These are phyloP conservation scores for Epinephelus malabaricus DNA, from an alignment of 2,797 vertebrate genomes.

Conservation along the genomic window DNA sequence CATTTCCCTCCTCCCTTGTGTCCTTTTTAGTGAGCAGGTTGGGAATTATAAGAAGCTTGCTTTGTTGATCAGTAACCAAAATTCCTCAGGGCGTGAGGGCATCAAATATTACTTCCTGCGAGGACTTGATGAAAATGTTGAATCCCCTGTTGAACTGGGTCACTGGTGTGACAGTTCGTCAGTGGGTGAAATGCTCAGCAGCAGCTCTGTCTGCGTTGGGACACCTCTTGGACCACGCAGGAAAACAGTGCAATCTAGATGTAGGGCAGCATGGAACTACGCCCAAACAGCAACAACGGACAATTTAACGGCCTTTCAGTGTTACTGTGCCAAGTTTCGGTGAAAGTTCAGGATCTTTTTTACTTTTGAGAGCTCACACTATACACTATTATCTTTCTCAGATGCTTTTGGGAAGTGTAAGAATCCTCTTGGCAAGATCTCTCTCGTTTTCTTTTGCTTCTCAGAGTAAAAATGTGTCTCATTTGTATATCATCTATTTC, in stretches of 20 bases:
- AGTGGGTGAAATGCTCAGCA: slow-evolving; percentile 3
- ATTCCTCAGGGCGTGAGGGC: not conserved
- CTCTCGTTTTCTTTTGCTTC: not conserved
- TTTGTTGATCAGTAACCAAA: slow-evolving; percentile 38
- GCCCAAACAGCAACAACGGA: slow-evolving; percentile 47
- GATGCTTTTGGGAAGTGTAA: slow-evolving; percentile 13
- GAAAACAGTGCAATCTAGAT: slow-evolving; percentile 56
- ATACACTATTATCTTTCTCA: slow-evolving; percentile 8
- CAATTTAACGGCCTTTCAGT: slow-evolving; percentile 44
- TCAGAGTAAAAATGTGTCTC: not conserved
- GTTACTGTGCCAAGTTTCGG: slow-evolving; percentile 56
- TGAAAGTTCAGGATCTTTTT: slow-evolving; percentile 31
- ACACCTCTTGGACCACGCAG: slow-evolving; percentile 14
- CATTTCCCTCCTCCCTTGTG: slow-evolving; percentile 37
- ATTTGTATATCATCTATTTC: not conserved
- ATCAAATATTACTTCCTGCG: not conserved
- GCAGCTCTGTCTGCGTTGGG: slow-evolving; percentile 10
- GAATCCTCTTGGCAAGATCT: not conserved
- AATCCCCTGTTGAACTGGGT: slow-evolving; percentile 3
- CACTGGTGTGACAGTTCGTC: slow-evolving; percentile 17
- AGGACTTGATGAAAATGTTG: slow-evolving; percentile 5
- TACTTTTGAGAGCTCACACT: slow-evolving; percentile 2
- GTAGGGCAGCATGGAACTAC: slow-evolving; percentile 28
- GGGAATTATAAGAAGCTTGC: slow-evolving; percentile 37
- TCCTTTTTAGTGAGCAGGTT: slow-evolving; percentile 43